These are phyloP conservation scores for Genyomyrus donnyi DNA, from an alignment of 2,113 vertebrate genomes.

Conservation along the genomic window DNA sequence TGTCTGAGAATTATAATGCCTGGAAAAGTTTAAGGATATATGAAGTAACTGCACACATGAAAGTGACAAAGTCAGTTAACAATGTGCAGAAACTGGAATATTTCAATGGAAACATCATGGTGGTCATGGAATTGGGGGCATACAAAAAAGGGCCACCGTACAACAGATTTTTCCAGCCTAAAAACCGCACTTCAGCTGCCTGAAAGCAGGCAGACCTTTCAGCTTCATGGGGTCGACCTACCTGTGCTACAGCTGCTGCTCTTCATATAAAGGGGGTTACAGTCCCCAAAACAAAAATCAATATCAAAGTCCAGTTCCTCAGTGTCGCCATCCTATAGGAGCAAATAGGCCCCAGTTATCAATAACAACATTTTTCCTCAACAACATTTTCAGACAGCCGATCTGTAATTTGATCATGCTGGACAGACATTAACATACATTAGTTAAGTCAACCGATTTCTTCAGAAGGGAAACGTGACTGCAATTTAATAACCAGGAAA, in stretches of 20 bases:
- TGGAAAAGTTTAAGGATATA: not conserved
- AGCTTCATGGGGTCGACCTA: constrained; percentile 38
- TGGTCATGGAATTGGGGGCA: not conserved
- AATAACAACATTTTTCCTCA: not conserved
- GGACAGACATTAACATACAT: not conserved
- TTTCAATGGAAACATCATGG: not conserved
- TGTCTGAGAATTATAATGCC: not conserved
- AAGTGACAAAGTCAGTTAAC: not conserved
- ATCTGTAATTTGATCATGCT: not conserved
- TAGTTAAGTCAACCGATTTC: not conserved
- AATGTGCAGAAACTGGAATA: not conserved
- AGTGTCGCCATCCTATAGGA: constrained; percentile 61
- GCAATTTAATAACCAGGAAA: not conserved
- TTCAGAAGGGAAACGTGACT: not conserved
- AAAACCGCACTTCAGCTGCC: not conserved
- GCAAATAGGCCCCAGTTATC: not conserved
- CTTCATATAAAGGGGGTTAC: constrained; percentile 50
- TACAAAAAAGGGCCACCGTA: not conserved
- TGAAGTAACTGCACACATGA: not conserved
- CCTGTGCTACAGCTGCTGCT: constrained; percentile 66
- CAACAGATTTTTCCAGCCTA: not conserved
- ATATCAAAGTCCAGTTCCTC: constrained; percentile 76
- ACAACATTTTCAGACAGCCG: not conserved
- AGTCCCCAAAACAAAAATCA: constrained; percentile 72
- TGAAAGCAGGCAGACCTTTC: not conserved